phyloP scores from a whole-genome alignment of 2,888 invertebrate genomes.

The Ptychoptera albimana region DNA sequence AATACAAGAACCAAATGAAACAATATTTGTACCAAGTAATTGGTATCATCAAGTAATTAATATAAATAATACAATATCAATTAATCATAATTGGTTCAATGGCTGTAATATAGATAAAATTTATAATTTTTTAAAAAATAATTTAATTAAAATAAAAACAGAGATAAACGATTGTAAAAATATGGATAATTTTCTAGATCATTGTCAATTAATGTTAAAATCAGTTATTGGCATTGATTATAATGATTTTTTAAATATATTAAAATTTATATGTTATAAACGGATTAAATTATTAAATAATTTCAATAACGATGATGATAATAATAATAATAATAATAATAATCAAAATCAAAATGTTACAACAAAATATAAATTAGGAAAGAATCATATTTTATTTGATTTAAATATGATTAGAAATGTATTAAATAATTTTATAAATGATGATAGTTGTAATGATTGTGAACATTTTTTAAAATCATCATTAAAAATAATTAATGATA shows the following conservation, averaged over 20 bases:
- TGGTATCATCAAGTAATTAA: slow-evolving; percentile 98
- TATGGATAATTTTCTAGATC: slow-evolving; percentile 54
- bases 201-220: slow-evolving; percentile 70
- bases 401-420: slow-evolving; percentile 6
- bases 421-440: slow-evolving; percentile 6
- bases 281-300: slow-evolving; percentile 28
- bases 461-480: no score
- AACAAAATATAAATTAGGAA: neutral
- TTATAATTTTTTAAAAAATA: slow-evolving; percentile 49
- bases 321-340: neutral
- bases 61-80: slow-evolving; percentile 79
- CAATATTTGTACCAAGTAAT: slow-evolving; percentile 89
- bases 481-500: no score
- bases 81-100: slow-evolving; percentile 98
- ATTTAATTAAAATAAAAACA: slow-evolving; percentile 48
- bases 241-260: slow-evolving; percentile 46
- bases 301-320: neutral
- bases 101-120: slow-evolving; percentile 64
- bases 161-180: slow-evolving; percentile 67
- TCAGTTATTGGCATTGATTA: slow-evolving; percentile 65
- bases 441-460: neutral
- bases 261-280: slow-evolving; percentile 44
- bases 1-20: slow-evolving; percentile 71
- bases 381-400: slow-evolving; percentile 11
- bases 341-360: neutral